A percentile compares a stretch with the other conserved stretches of the same genome.
Evolutionary conservation across 2,113 vertebrate genomes (phyloP).

Genomic region (Podarcis raffonei): DNA sequence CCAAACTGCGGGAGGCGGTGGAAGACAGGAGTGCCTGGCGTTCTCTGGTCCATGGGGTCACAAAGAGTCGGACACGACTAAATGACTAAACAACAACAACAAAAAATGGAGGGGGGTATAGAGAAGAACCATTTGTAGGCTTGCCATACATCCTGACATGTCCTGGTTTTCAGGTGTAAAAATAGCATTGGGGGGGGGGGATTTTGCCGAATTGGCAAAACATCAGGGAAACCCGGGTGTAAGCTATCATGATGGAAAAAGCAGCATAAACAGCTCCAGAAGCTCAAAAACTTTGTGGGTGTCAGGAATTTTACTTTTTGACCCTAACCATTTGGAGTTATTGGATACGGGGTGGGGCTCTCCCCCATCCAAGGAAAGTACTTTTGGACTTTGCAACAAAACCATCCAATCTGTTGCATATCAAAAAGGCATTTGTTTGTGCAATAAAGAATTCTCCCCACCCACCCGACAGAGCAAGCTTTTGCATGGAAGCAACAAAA

Average conservation of each 20-base stretch:
- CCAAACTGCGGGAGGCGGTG: too few species aligned
- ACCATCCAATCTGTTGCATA: neutral
- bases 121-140: neutral
- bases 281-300: neutral
- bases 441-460: slow-evolving; percentile 23
- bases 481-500: slow-evolving; percentile 35
- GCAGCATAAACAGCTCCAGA: neutral
- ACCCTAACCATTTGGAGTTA: neutral
- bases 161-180: too few species aligned
- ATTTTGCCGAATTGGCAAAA: too few species aligned
- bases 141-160: neutral
- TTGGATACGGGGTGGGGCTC: neutral
- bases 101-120: neutral
- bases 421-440: slow-evolving; percentile 19
- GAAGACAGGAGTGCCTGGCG: too few species aligned
- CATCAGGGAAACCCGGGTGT: too few species aligned
- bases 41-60: too few species aligned
- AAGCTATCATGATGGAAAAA: too few species aligned
- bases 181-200: too few species aligned
- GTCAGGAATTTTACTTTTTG: neutral
- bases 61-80: too few species aligned
- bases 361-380: neutral
- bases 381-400: neutral
- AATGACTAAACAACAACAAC: too few species aligned
- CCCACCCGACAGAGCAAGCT: neutral